These are phyloP conservation scores for silkworm (Bombyx mori) DNA, from an alignment of 1,140 invertebrate species.

Conservation along the genomic window ASM3026992v2 NC_085111.1:14343501-14344000, in stretches of 20 bases:
- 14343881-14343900: neutral
- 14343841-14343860: slow-evolving; percentile 37
- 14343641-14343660: slow-evolving; percentile 14
- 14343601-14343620: no score
- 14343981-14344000: no score
- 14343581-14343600: no score
- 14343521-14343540: no score
- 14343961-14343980: no score
- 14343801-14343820: slow-evolving; percentile 16
- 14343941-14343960: no score
- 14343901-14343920: neutral
- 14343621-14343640: neutral
- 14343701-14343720: slow-evolving; percentile 47
- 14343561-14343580: neutral
- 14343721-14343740: slow-evolving; percentile 49
- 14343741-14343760: slow-evolving; percentile 19
- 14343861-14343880: slow-evolving; percentile 11
- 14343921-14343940: no score
- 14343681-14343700: slow-evolving; percentile 35
- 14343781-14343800: slow-evolving; percentile 21
- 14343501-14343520: no score
- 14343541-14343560: neutral
- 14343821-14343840: slow-evolving; percentile 18
- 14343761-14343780: slow-evolving; percentile 27
- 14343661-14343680: slow-evolving; percentile 37